Evolutionary conservation across 2,888 invertebrate genomes (phyloP).

Genomic region (Drosophila testacea): DNA sequence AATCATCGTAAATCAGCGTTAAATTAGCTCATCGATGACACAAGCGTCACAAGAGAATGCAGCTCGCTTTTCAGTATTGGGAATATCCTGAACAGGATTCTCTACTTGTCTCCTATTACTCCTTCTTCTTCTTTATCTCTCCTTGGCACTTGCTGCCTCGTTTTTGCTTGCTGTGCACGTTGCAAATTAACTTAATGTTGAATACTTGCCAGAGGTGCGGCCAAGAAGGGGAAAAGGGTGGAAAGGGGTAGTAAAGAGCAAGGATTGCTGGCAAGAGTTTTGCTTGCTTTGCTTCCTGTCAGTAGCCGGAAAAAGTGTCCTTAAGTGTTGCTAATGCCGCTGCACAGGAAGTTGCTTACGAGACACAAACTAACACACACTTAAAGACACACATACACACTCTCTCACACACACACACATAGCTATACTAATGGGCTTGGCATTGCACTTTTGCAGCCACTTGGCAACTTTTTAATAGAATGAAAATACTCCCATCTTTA

Average conservation of each 20-base stretch:
- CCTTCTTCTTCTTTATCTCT: not conserved
- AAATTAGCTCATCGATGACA: conserved; percentile 70
- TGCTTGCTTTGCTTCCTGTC: conserved; percentile 72
- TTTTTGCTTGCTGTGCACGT: conserved; percentile 69
- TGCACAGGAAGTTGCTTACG: conserved; percentile 77
- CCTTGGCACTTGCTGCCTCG: conserved; percentile 3
- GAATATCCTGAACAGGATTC: not conserved
- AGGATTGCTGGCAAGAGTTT: conserved; percentile 57
- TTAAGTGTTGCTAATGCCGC: conserved; percentile 78
- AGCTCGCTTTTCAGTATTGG: conserved; percentile 28
- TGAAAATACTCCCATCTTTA: conserved; percentile 62
- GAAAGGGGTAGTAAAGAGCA: not conserved
- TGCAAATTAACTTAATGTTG: conserved; percentile 77
- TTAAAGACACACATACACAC: conserved; percentile 12
- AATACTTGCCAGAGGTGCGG: conserved; percentile 42
- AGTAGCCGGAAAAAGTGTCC: conserved; percentile 72
- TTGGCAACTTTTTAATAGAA: conserved; percentile 76
- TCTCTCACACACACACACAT: conserved; percentile 11
- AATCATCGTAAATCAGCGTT: conserved; percentile 70
- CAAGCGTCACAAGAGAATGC: conserved; percentile 20
- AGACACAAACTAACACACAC: conserved; percentile 56
- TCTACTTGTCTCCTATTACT: not conserved
- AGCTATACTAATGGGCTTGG: conserved; percentile 64
- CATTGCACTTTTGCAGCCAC: conserved; percentile 74
- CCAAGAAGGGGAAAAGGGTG: not conserved